Evolutionary conservation across 2,797 vertebrate species (phyloP), one percentile per base, ranked within the genome.

Genomic region (Eupleurogrammus muticus): DNA sequence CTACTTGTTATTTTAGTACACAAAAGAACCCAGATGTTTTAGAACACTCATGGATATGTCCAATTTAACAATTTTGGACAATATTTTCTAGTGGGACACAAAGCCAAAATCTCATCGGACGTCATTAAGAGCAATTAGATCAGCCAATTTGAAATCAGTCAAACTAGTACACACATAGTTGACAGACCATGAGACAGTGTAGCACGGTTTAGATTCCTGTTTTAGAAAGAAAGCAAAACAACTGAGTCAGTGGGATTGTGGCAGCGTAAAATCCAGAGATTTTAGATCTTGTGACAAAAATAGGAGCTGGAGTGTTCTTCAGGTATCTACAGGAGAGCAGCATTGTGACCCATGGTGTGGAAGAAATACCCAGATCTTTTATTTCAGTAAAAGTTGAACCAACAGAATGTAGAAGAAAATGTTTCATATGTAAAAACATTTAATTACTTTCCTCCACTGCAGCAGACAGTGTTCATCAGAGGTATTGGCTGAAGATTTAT

Each of bases 61-160:
- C 21, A 51, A 24, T 79, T 73, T 57, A 54, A 62, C 70, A 46
- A 24, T 3, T n/a, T 65, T 86, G 67, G 85, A 50, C 62, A 87
- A 80, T 82, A 66, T 85, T 84, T 87, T 76, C 77, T 51, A 55
- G 20, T 2, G 32, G 73, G 60, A 57, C 24, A 19, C 47, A 34
- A 46, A 77, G 61, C 53, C 56, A 38, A 46, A 82, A 76, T 65
- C 10, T 78, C 60, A 79, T 66, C 6, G 20, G 70, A 75, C 53
- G 78, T 73, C 64, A 71, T 82, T 70, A 74, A 17, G 59, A 70
- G 68, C 61, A 88, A 85, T 82, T 74, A 64, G 46, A 67, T 72
- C 52, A 73, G 63, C 64, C 74, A 75, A 70, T 49, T 14, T 44
- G 32, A 77, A 73, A 58, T 67, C 51, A 62, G 67, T 35, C 12